phyloP scores from a whole-genome alignment of 2,888 invertebrate genomes.

The Tetheella fluctuosa region DNA sequence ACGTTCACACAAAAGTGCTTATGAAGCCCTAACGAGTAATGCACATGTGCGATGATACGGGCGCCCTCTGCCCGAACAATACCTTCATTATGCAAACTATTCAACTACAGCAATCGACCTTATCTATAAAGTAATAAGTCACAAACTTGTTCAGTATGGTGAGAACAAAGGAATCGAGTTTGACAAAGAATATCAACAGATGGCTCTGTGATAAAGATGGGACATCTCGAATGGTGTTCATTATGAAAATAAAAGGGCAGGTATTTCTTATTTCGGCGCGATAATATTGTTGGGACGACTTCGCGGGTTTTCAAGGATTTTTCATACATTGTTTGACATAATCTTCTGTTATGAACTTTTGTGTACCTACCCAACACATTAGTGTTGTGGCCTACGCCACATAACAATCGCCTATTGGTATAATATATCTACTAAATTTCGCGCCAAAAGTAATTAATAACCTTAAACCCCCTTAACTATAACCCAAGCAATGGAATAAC shows the following conservation, averaged over 20 bases:
- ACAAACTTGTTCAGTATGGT: conserved; percentile 43
- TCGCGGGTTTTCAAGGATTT: conserved; percentile 25
- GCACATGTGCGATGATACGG: conserved; percentile 65
- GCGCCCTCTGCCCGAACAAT: conserved; percentile 62
- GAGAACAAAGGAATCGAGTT: conserved; percentile 51
- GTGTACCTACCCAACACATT: too few species aligned
- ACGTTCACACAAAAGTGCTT: conserved; percentile 54
- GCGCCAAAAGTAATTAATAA: not conserved
- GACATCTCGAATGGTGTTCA: conserved; percentile 57
- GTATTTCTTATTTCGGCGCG: conserved; percentile 31
- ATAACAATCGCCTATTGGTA: too few species aligned
- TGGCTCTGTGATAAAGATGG: conserved; percentile 66
- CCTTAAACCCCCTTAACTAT: conserved; percentile 24
- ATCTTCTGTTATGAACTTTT: not conserved
- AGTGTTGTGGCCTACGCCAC: too few species aligned
- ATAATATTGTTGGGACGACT: conserved; percentile 42
- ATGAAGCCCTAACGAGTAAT: conserved; percentile 56
- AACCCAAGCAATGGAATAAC: conserved; percentile 17
- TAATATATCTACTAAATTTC: too few species aligned
- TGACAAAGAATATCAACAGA: conserved; percentile 75
- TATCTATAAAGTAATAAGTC: conserved; percentile 50
- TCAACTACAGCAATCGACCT: conserved; percentile 49
- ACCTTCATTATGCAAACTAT: conserved; percentile 54
- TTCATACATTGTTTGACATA: conserved; percentile 16
- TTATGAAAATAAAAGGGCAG: conserved; percentile 63